Evolutionary conservation across 2,113 vertebrate genomes (phyloP), one percentile per base, ranked within the genome.

Genomic region (Periophthalmus modestus): DNA sequence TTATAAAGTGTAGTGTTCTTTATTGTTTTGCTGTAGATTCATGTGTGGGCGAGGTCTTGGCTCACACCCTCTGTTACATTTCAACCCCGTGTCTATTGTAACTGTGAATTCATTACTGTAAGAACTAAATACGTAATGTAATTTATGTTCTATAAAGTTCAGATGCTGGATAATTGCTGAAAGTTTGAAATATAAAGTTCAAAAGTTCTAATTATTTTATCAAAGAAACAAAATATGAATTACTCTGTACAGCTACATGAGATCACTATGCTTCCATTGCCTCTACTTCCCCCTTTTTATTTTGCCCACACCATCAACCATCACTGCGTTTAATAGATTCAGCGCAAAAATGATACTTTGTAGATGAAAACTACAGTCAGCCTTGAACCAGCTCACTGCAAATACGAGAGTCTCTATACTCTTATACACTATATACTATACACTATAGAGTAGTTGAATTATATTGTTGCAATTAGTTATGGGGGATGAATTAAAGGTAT

Each of bases 31-130:
- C 61, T 63, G 66, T 68, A 77, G 72, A 82, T 79, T 18, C 52
- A 50, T 66, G 79, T 57, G 80, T 66, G 69, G 75, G 77, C 61
- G n/a, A 83, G 15, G 74, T 74, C 71, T 82, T 86, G 84, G 78
- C 72, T 54, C 74, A 67, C 55, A 61, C 80, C 82, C 73, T 72
- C 73, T 74, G 34, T 48, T 70, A 9, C 68, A n/a, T 48, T 66
- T 19, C 55, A 46, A 52, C 52, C 16, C 47, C 62, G 36, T 54
- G 24, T 61, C 23, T 70, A 63, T 54, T 69, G 59, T 34, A 69
- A 67, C 59, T 80, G 36, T 77, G 50, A 72, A 77, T 72, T 72
- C 33, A 77, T 75, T 69, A 67, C 68, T 39, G n/a, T 24, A 21
- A 14, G 65, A 48, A 11, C n/a, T 11, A 10, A 36, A 21, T 62